Percentiles rank a stretch among this genome's conserved stretches.
Conservation (phyloP, 2,888 invertebrate species). For the Sesia bembeciformis region DNA sequence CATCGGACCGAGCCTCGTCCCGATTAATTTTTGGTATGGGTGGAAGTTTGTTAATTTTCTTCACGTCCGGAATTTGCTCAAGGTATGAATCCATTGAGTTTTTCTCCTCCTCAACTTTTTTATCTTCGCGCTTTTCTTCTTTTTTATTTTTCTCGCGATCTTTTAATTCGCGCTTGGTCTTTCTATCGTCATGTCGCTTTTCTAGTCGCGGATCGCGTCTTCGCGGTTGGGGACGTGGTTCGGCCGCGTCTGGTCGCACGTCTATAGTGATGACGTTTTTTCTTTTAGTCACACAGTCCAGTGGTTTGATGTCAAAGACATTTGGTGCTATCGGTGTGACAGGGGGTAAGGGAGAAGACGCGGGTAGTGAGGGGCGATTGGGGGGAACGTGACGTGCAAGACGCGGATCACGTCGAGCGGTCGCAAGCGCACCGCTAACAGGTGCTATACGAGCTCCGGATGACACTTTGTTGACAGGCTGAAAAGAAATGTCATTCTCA, state of each 20-base stretch:
- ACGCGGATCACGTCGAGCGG: constrained; percentile 25
- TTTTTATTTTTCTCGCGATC: not conserved
- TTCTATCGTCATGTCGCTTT: constrained; percentile 9
- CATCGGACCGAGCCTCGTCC: constrained; percentile 17
- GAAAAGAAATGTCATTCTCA: constrained; percentile 16
- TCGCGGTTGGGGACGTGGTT: constrained; percentile 16
- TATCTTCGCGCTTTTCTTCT: constrained; percentile 3
- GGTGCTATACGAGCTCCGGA: constrained; percentile 48
- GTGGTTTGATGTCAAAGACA: constrained; percentile 66
- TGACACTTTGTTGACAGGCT: constrained; percentile 45
- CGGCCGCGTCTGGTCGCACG: constrained; percentile 31
- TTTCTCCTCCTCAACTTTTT: constrained; percentile 3
- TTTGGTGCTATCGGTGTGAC: constrained; percentile 43
- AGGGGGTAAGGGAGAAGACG: constrained; percentile 6
- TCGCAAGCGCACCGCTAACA: constrained; percentile 41
- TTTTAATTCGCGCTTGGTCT: constrained; percentile 7
- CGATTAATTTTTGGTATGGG: constrained; percentile 55
- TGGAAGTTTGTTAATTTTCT: constrained; percentile 50
- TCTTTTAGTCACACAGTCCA: constrained; percentile 46
- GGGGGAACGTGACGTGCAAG: constrained; percentile 23
- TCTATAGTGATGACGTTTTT: constrained; percentile 66
- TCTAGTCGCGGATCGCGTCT: constrained; percentile 26
- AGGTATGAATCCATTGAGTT: constrained; percentile 21
- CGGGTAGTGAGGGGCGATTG: constrained; percentile 4
- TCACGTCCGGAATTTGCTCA: constrained; percentile 32